phyloP scores from a whole-genome alignment of 92 coral and sea anemone genomes.

The Parazoanthus swiftii region DNA sequence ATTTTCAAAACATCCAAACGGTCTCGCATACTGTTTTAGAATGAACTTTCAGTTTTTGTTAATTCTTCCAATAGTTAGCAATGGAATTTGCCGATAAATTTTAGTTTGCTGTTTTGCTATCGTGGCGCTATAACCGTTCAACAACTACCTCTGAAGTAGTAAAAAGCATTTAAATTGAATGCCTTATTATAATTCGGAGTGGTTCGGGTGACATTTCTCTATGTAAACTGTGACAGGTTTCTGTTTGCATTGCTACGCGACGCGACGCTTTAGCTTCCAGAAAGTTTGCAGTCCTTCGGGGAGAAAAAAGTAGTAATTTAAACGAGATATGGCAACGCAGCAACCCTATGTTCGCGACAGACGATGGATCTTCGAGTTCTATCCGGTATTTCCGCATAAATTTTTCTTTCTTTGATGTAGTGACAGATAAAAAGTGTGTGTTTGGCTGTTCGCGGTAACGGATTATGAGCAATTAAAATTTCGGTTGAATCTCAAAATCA shows the following conservation, averaged over 20 bases:
- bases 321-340: constrained; percentile 50
- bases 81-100: neutral
- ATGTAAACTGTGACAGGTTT: constrained; percentile 40
- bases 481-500: no score
- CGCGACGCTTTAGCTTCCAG: constrained; percentile 32
- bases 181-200: constrained; percentile 18
- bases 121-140: neutral
- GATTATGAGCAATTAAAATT: no score
- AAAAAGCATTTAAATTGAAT: constrained; percentile 14
- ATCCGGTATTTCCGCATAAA: constrained; percentile 78
- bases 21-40: neutral
- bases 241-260: constrained; percentile 32
- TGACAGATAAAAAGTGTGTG: no score
- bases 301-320: neutral
- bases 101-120: neutral
- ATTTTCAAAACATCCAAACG: neutral
- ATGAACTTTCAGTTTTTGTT: no score
- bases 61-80: neutral
- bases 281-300: neutral
- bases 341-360: constrained; percentile 84
- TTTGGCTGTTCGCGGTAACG: neutral
- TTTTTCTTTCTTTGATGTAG: neutral
- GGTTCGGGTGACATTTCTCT: constrained; percentile 18
- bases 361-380: constrained; percentile 97
- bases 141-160: constrained; percentile 26